A percentile compares a stretch with the other conserved stretches of the same genome.
Conservation (phyloP, 1,140 invertebrate species). For the Agrilus planipennis region DNA sequence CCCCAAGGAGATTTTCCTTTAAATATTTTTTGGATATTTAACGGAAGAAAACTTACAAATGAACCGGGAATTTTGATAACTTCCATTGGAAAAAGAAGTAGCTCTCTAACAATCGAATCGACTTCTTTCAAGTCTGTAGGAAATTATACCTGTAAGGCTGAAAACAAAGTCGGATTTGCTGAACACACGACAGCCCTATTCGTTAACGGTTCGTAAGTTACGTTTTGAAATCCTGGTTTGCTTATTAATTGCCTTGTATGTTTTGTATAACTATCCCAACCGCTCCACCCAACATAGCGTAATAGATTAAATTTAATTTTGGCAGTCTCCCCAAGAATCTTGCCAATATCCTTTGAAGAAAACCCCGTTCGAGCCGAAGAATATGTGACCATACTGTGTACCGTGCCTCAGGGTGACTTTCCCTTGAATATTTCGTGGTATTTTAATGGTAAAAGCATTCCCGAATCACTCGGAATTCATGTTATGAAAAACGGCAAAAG, state of each 20-base stretch:
- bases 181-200: constrained; percentile 52
- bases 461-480: constrained; percentile 7
- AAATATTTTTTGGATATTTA: constrained; percentile 53
- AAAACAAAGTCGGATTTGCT: constrained; percentile 58
- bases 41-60: constrained; percentile 36
- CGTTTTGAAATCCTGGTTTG: background rate
- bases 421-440: constrained; percentile 32
- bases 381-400: constrained; percentile 24
- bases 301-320: background rate
- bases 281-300: background rate
- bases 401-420: constrained; percentile 19
- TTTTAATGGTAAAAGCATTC: constrained; percentile 31
- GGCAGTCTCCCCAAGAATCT: constrained; percentile 43
- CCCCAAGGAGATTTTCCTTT: constrained; percentile 57
- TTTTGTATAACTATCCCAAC: background rate
- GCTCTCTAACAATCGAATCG: constrained; percentile 46
- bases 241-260: background rate
- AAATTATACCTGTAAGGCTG: constrained; percentile 66
- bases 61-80: constrained; percentile 39
- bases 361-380: constrained; percentile 35
- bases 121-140: constrained; percentile 46
- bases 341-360: constrained; percentile 51
- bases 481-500: constrained; percentile 47
- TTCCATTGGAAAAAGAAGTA: constrained; percentile 30
- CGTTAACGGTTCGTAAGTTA: constrained; percentile 42